phyloP scores from a whole-genome alignment of 2,797 vertebrate genomes.

The Poliocrania exsul region DNA sequence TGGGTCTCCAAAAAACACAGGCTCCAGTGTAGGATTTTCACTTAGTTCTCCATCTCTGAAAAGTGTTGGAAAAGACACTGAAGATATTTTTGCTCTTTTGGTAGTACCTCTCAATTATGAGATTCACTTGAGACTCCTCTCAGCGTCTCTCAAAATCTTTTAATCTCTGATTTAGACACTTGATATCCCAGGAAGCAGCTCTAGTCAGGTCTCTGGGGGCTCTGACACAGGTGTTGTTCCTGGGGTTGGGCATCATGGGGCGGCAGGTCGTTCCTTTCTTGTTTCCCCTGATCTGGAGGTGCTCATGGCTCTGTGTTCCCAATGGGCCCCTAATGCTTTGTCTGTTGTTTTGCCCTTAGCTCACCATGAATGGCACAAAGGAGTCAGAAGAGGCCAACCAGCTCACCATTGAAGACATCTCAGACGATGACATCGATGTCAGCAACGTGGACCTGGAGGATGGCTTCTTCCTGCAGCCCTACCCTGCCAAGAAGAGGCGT shows the following conservation, averaged over 20 bases:
- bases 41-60: neutral
- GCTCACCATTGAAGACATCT: constrained; percentile 88
- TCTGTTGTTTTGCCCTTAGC: constrained; percentile 67
- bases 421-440: constrained; percentile 86
- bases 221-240: neutral
- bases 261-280: neutral
- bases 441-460: constrained; percentile 83
- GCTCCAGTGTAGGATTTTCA: neutral
- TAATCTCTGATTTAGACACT: neutral
- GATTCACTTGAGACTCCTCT: neutral
- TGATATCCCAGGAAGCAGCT: neutral
- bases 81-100: neutral
- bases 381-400: constrained; percentile 84
- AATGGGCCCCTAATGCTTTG: neutral
- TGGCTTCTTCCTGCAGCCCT: constrained; percentile 90
- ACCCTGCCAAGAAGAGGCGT: constrained; percentile 87
- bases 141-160: neutral
- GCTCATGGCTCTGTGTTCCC: neutral
- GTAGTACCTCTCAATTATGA: neutral
- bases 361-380: constrained; percentile 86
- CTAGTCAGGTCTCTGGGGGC: neutral
- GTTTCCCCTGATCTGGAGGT: neutral
- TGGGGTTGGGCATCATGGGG: rapidly evolving
- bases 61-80: neutral
- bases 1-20: neutral